These are phyloP conservation scores for Daboia siamensis DNA, from an alignment of 2,113 vertebrate genomes.

Conservation along the genomic window DNA sequence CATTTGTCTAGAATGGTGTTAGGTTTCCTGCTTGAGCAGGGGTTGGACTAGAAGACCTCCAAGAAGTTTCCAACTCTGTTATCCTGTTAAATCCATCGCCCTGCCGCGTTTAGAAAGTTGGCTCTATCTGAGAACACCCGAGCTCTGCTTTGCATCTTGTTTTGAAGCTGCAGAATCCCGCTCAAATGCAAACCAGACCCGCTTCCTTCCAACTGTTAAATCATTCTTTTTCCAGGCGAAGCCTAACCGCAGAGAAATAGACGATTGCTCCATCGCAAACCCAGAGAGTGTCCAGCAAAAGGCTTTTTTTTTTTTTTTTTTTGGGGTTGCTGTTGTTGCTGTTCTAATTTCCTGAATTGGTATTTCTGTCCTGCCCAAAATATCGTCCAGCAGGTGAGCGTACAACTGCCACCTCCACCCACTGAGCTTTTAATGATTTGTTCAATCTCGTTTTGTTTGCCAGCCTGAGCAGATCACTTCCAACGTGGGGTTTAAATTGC, in stretches of 20 bases:
- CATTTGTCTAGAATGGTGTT: no score
- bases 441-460: not conserved
- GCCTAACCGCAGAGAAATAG: not conserved
- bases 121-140: not conserved
- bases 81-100: not conserved
- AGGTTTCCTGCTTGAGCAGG: not conserved
- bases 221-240: not conserved
- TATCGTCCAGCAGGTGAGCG: not conserved
- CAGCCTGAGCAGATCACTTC: not conserved
- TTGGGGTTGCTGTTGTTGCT: no score
- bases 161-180: not conserved
- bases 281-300: no score
- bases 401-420: not conserved
- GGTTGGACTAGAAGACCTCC: not conserved
- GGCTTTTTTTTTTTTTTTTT: not conserved
- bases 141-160: not conserved
- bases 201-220: not conserved
- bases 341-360: not conserved
- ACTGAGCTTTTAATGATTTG: conserved; percentile 4
- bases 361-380: not conserved
- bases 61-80: not conserved
- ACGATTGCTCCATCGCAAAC: not conserved
- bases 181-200: not conserved
- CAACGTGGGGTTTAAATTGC: conserved; percentile 1
- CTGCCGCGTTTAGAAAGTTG: not conserved